A percentile compares a stretch with the other conserved stretches of the same genome.
Conservation (phyloP, 2,888 invertebrate genomes). For the Desoria tigrina region DNA sequence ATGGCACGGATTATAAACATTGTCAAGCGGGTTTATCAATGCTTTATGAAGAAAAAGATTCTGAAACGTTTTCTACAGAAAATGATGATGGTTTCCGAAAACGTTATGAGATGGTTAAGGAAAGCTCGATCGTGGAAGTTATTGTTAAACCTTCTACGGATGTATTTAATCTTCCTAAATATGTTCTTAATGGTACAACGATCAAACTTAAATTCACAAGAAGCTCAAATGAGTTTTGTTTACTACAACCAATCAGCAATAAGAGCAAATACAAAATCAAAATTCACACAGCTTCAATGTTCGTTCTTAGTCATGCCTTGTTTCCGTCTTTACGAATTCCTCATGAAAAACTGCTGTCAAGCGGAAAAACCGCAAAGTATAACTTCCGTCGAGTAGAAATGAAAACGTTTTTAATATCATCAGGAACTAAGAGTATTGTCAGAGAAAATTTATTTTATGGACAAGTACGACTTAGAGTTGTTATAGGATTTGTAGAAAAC, state of each 20-base stretch:
- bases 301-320: neutral
- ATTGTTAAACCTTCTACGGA: neutral
- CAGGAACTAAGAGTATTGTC: too few relatives aligned
- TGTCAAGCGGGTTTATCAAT: neutral
- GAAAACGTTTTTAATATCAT: conserved; percentile 2
- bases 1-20: neutral
- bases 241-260: neutral
- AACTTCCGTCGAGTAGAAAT: conserved; percentile 3
- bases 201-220: neutral
- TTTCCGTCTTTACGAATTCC: conserved; percentile 1
- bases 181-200: neutral
- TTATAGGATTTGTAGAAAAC: conserved; percentile 1
- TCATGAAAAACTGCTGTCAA: conserved; percentile 1
- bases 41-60: neutral
- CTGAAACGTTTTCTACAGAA: neutral
- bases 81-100: neutral
- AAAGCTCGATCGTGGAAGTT: neutral
- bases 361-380: neutral
- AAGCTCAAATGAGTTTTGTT: conserved; percentile 1
- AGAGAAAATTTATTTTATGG: conserved; percentile 1
- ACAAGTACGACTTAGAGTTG: neutral
- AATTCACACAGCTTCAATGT: conserved; percentile 1
- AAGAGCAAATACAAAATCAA: neutral
- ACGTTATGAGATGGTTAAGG: neutral
- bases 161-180: conserved; percentile 8